Evolutionary conservation across 2,113 vertebrate genomes (phyloP), one percentile per base, ranked within the genome.

Genomic region (Peromyscus leucopus): DNA sequence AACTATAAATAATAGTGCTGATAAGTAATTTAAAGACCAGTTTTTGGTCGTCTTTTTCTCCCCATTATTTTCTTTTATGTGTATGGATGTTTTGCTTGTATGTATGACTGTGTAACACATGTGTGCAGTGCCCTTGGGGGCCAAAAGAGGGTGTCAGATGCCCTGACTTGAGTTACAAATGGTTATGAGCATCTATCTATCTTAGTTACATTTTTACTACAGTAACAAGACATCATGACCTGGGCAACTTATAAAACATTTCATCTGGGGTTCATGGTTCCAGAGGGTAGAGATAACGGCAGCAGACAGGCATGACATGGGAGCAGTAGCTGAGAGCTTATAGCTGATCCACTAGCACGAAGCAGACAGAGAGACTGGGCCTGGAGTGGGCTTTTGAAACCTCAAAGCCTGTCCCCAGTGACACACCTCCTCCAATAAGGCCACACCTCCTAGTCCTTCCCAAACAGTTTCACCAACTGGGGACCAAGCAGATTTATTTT

Each of bases 21-120:
- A 57, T 59, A 59, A n/a, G n/a, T 89, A 99, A 98, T 98, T 13
- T 55, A 13, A 99, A 98, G 98, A 99, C 99, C 98, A 98, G 98
- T 31, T 76, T 76, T 24, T 48, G 24, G 4, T 12, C 46, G n/a
- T 24, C 21, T 10, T 55, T 3, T 36, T 55, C 42, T 46, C 46
- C 8, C 16, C 51, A 17, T 80, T 76, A 42, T 57, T 36, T 36
- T 57, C 22, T 36, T n/a, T 82, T 82, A 82, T 24, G 5, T 24
- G 19, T 82, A n/a, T 57, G 28, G 33, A 82, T 55, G 33, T 11
- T 57, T 80, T 57, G 51, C 51, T 55, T 57, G 51, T 48, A 36
- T 57, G 78, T 36, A 55, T 80, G 48, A 36, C 42, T 46, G 42
- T 28, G 42, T 9, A n/a, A 2, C 5, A 24, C 15, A 57, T 57